Percentiles rank a stretch among this genome's conserved stretches.
These are phyloP conservation scores for Dendrolimus punctatus DNA, from an alignment of 1,140 invertebrate genomes.

Conservation along the genomic window DNA sequence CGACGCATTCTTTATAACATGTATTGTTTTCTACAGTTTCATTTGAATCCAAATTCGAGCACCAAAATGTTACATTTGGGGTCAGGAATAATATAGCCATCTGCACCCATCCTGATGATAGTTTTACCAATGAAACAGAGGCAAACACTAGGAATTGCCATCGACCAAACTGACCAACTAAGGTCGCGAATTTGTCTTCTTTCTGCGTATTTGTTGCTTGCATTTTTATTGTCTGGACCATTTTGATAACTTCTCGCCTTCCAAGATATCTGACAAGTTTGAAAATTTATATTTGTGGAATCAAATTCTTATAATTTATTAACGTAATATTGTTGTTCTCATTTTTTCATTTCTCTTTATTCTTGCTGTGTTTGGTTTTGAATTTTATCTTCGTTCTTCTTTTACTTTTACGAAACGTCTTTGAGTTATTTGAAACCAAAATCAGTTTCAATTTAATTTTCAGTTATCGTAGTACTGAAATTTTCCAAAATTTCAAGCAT, in stretches of 20 bases:
- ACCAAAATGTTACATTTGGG: slow-evolving; percentile 34
- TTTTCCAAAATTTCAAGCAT: no score
- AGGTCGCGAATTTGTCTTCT: slow-evolving; percentile 40
- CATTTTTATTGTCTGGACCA: background rate
- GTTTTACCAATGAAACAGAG: slow-evolving; percentile 69
- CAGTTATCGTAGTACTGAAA: no score
- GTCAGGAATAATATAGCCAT: slow-evolving; percentile 68
- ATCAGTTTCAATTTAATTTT: no score
- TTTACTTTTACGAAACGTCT: no score
- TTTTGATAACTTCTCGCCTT: background rate
- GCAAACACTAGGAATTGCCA: slow-evolving; percentile 72
- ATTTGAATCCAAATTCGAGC: slow-evolving; percentile 27
- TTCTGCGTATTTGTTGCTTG: slow-evolving; percentile 14
- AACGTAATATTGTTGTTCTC: no score
- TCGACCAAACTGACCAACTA: slow-evolving; percentile 71
- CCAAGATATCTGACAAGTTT: background rate
- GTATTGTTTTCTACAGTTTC: slow-evolving; percentile 28
- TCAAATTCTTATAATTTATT: no score
- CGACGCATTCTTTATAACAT: slow-evolving; percentile 37
- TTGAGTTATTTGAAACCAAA: no score
- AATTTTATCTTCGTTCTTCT: no score
- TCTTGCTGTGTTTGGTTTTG: no score
- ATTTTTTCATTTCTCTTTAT: no score
- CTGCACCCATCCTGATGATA: slow-evolving; percentile 73
- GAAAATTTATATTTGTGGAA: no score